Evolutionary conservation across 2,888 invertebrate genomes (phyloP), one percentile per base, ranked within the genome.

Genomic region (Synergus laeviventris): DNA sequence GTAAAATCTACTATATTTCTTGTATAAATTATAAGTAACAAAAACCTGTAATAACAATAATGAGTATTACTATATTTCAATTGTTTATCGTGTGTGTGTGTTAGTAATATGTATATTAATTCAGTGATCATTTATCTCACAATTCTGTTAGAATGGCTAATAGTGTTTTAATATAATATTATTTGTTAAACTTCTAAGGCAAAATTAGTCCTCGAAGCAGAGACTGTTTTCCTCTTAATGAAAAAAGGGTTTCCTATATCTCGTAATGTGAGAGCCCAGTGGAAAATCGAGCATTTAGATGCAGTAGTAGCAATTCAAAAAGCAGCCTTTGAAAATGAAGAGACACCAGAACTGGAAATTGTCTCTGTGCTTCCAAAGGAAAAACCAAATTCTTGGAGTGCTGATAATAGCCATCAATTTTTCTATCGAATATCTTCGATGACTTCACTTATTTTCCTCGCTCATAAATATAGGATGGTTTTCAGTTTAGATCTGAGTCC

Each of bases 401-500:
- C 91, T 80, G 91, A 91, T 78, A 91, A 90, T 45, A 91, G 91
- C 81, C 89, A 92, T 83, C 83, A 87, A 59, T 92, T 88, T 86
- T 91, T 92, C 78, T 94, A 93, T 88, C 90, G 91, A 82, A 91
- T 95, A 76, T 92, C 93, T 24, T 91, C 92, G 56, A 89, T 92
- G 39, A 94, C 94, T 61, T 91, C 92, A 79, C 91, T 96, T 49
- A 93, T 94, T 84, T 96, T 95, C 89, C 90, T 96, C 59, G 94
- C 95, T 24, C 93, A 94, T 82, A 92, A 93, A 79, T 96, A 96
- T 88, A 92, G 94, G 81, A 93, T 95, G 82, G 95, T 95, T 66
- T 95, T 95, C 87, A 94, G 95, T 83, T 91, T 96, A 78, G 96
- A 96, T 90, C 92, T 96, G 88, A 96, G 96, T 88, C 95, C 96